Percentiles rank a stretch among this genome's conserved stretches.
phyloP scores from a whole-genome alignment of 2,888 invertebrate species.

The Atherix ibis region DNA sequence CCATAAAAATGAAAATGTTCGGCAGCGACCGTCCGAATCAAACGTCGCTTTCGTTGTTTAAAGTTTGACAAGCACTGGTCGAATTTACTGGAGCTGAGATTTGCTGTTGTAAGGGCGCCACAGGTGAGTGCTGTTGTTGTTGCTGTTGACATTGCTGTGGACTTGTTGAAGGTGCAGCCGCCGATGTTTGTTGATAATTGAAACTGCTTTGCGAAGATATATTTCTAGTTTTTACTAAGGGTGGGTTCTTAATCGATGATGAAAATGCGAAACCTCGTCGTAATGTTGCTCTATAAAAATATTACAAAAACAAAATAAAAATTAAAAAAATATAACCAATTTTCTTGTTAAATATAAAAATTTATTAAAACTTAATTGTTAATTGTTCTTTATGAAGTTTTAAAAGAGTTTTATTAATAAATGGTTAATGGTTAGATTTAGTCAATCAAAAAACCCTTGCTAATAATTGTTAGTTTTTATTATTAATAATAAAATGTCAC shows the following conservation, averaged over 20 bases:
- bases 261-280: slow-evolving; percentile 54
- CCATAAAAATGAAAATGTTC: too few relatives aligned
- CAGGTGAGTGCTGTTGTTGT: slow-evolving; percentile 12
- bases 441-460: too few relatives aligned
- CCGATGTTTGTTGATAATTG: slow-evolving; percentile 29
- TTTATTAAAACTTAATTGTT: too few relatives aligned
- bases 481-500: too few relatives aligned
- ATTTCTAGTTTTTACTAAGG: slow-evolving; percentile 64
- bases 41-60: slow-evolving; percentile 15
- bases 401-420: too few relatives aligned
- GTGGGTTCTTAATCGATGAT: slow-evolving; percentile 60
- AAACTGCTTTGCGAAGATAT: slow-evolving; percentile 41
- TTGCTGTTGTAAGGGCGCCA: slow-evolving; percentile 14
- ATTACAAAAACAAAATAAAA: slow-evolving; percentile 1
- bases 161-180: slow-evolving; percentile 22
- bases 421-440: too few relatives aligned
- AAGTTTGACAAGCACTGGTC: slow-evolving; percentile 11
- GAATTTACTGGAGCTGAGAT: slow-evolving; percentile 8
- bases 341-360: too few relatives aligned
- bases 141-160: slow-evolving; percentile 19
- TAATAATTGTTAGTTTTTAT: too few relatives aligned
- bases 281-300: slow-evolving; percentile 38
- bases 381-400: too few relatives aligned
- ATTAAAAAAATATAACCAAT: too few relatives aligned
- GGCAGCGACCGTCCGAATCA: slow-evolving; percentile 7